A percentile compares a stretch with the other conserved stretches of the same genome.
phyloP scores from a whole-genome alignment of 1,140 invertebrate species.

The Agraylea sexmaculata region DNA sequence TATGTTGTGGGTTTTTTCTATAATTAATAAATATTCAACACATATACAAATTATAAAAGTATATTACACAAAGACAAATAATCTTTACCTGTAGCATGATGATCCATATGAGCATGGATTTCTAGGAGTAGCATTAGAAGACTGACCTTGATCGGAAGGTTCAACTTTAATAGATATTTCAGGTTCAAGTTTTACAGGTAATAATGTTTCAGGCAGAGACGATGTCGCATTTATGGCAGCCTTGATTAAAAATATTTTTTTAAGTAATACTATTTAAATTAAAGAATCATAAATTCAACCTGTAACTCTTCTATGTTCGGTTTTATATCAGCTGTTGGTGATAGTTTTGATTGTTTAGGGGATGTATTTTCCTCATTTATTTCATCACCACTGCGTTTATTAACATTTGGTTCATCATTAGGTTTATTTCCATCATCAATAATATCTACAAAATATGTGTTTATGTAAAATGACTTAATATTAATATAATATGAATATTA shows the following conservation, averaged over 20 bases:
- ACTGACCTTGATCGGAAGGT: not conserved
- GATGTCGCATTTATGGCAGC: too few relatives aligned
- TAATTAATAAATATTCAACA: not conserved
- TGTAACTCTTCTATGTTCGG: slow-evolving; percentile 5
- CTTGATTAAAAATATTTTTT: too few relatives aligned
- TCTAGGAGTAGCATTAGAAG: not conserved
- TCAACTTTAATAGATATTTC: slow-evolving; percentile 4
- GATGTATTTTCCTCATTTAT: slow-evolving; percentile 1
- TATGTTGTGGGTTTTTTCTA: slow-evolving; percentile 7
- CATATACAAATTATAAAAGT: not conserved
- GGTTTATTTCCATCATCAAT: too few relatives aligned
- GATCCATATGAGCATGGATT: slow-evolving; percentile 6
- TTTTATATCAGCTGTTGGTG: slow-evolving; percentile 6
- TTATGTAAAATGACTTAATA: not conserved
- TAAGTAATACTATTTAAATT: not conserved
- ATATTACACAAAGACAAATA: not conserved
- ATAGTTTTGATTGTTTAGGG: not conserved
- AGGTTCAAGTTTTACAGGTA: not conserved
- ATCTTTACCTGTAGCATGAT: not conserved
- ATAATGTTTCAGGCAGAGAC: too few relatives aligned
- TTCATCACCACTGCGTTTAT: too few relatives aligned
- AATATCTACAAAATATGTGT: too few relatives aligned
- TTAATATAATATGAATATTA: not conserved
- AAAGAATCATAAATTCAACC: slow-evolving; percentile 3
- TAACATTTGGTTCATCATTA: too few relatives aligned